These are phyloP conservation scores for Cossypha niveicapilla DNA, from an alignment of 2,797 vertebrate species.

Conservation along the genomic window DNA sequence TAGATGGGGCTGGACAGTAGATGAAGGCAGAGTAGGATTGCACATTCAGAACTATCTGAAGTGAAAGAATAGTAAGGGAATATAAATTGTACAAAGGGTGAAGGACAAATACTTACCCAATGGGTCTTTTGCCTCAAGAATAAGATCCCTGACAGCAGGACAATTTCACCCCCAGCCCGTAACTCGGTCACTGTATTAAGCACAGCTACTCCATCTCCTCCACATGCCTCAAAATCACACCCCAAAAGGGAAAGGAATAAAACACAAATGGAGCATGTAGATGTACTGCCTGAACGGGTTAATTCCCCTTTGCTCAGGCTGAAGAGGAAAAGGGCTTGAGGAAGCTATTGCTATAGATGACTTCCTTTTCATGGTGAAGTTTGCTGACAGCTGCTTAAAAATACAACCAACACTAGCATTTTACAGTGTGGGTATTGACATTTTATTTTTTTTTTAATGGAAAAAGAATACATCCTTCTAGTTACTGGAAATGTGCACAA, in stretches of 20 bases:
- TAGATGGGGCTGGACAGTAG: background rate
- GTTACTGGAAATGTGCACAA: constrained; percentile 5
- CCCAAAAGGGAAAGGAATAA: background rate
- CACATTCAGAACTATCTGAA: background rate
- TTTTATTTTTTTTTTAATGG: constrained; percentile 22
- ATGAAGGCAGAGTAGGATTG: background rate
- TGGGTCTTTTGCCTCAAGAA: background rate
- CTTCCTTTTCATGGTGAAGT: background rate
- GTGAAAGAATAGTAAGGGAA: background rate
- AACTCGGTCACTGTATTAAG: background rate
- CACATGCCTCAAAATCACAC: background rate
- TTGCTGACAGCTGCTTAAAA: background rate
- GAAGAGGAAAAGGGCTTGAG: background rate
- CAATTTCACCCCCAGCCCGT: background rate
- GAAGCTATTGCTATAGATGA: background rate
- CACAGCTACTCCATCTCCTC: background rate
- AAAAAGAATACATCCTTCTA: background rate
- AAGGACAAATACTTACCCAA: background rate
- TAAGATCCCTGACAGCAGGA: background rate
- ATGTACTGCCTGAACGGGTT: background rate
- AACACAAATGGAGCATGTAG: background rate
- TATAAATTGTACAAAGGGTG: background rate
- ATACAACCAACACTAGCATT: background rate
- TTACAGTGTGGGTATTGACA: background rate
- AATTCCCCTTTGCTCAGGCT: background rate